phyloP scores from a whole-genome alignment of 2,113 vertebrate genomes.

The Otocyon megalotis region DNA sequence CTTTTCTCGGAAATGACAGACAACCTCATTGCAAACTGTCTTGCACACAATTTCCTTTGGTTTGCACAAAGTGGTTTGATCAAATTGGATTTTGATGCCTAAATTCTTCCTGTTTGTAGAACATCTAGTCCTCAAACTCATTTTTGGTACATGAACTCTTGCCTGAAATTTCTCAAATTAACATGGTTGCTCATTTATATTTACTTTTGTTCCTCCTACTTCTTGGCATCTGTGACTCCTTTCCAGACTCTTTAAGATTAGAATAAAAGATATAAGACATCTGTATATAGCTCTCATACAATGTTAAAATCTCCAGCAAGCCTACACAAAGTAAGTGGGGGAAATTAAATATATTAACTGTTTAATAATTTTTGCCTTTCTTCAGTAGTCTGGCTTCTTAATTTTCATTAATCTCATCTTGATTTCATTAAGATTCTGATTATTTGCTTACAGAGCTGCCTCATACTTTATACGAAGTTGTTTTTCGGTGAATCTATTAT shows the following conservation, averaged over 20 bases:
- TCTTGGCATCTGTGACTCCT: neutral
- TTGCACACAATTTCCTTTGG: neutral
- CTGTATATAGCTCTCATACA: neutral
- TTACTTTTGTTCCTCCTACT: neutral
- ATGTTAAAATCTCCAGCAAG: neutral
- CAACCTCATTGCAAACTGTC: neutral
- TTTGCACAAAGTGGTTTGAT: constrained; percentile 40
- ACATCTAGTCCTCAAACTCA: constrained; percentile 10
- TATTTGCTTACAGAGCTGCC: constrained; percentile 37
- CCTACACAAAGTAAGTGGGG: neutral
- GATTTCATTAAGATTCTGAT: constrained; percentile 62
- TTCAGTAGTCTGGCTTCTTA: constrained; percentile 52
- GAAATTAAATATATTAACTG: neutral
- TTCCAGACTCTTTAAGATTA: constrained; percentile 6
- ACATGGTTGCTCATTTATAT: neutral
- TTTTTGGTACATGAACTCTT: neutral
- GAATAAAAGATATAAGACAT: neutral
- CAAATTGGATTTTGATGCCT: constrained; percentile 54
- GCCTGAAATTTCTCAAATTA: constrained; percentile 46
- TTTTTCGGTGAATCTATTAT: neutral
- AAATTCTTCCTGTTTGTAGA: constrained; percentile 32
- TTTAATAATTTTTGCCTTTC: constrained; percentile 37
- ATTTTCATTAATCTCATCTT: constrained; percentile 59
- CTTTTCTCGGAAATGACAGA: neutral
- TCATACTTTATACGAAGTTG: constrained; percentile 16